phyloP scores from a whole-genome alignment of 2,888 invertebrate genomes.

The Stenolophus ochropezus region DNA sequence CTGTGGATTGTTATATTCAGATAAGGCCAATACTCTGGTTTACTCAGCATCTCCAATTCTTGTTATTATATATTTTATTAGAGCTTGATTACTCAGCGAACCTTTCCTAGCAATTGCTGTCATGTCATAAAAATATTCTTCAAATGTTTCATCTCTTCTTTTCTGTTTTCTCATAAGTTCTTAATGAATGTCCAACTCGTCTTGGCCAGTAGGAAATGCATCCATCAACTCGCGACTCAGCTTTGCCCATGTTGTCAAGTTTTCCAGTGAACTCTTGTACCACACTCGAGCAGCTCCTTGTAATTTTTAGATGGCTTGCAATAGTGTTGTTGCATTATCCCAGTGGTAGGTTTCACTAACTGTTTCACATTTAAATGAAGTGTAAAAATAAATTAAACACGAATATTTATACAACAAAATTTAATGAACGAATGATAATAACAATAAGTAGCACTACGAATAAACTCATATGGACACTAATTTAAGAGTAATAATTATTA shows the following conservation, averaged over 20 bases:
- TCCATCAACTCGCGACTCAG: slow-evolving; percentile 35
- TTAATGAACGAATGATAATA: too few relatives aligned
- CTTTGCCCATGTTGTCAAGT: slow-evolving; percentile 36
- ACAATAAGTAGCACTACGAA: too few relatives aligned
- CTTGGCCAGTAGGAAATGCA: slow-evolving; percentile 49
- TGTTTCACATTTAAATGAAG: too few relatives aligned
- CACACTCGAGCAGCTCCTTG: slow-evolving; percentile 63
- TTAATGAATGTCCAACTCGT: slow-evolving; percentile 50
- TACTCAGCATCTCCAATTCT: not conserved
- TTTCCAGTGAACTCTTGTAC: slow-evolving; percentile 59
- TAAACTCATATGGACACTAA: too few relatives aligned
- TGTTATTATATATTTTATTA: slow-evolving; percentile 54
- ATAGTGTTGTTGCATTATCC: slow-evolving; percentile 63
- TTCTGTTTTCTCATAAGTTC: slow-evolving; percentile 41
- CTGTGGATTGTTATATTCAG: not conserved
- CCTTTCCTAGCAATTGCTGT: slow-evolving; percentile 56
- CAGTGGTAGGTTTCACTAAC: slow-evolving; percentile 42
- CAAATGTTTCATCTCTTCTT: slow-evolving; percentile 41
- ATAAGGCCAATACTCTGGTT: not conserved
- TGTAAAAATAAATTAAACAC: too few relatives aligned
- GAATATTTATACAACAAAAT: too few relatives aligned
- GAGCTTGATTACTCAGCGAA: slow-evolving; percentile 21
- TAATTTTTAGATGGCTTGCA: slow-evolving; percentile 62
- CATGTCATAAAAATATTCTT: slow-evolving; percentile 55
- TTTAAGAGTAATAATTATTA: too few relatives aligned